Evolutionary conservation across 2,797 vertebrate genomes (phyloP).

Genomic region (Melanotaenia boesemani): DNA sequence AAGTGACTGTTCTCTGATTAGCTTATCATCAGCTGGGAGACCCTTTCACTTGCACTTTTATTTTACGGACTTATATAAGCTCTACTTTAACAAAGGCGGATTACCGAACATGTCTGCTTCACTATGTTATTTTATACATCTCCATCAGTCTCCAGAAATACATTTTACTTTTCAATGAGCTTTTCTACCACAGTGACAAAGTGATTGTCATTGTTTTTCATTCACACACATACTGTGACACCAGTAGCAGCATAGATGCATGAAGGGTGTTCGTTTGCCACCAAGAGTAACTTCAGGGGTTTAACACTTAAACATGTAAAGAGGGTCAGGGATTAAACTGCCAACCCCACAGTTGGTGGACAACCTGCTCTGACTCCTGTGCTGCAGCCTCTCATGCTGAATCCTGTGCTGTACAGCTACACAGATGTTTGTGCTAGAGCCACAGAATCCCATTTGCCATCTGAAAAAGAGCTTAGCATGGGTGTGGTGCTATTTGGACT

Average conservation of each 20-base stretch:
- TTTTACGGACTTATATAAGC: conserved; percentile 13
- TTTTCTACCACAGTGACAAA: neutral
- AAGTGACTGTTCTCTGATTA: conserved; percentile 31
- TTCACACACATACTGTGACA: neutral
- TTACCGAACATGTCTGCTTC: conserved; percentile 8
- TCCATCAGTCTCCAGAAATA: conserved; percentile 22
- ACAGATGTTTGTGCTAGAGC: conserved; percentile 57
- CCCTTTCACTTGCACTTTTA: conserved; percentile 22
- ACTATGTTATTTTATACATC: conserved; percentile 28
- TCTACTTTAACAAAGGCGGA: conserved; percentile 19
- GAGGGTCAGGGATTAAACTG: neutral
- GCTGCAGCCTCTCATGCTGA: conserved; percentile 22
- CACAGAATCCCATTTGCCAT: conserved; percentile 58
- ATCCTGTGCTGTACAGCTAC: conserved; percentile 26
- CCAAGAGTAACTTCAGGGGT: neutral
- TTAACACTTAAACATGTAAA: neutral
- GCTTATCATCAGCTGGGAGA: conserved; percentile 26
- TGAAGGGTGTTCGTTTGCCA: neutral
- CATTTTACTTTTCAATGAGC: neutral
- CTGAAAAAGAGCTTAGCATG: conserved; percentile 56
- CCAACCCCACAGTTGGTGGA: neutral
- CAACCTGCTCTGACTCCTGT: conserved; percentile 7
- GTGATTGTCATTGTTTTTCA: neutral
- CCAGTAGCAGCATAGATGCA: neutral
- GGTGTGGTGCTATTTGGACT: conserved; percentile 66